Conservation (phyloP, 2,888 invertebrate species). For the Clostera curtula region DNA sequence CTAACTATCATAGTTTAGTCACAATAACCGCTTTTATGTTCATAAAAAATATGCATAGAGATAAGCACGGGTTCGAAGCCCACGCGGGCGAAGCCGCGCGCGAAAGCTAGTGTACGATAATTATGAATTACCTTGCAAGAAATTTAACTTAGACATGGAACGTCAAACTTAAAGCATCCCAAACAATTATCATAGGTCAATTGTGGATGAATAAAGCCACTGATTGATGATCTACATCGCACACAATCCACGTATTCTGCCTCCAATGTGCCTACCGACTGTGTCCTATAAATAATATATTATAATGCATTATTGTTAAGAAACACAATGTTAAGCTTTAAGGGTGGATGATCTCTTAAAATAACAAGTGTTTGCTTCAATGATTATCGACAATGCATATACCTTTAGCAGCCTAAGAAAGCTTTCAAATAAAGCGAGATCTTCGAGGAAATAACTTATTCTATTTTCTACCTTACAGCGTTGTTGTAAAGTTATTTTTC, state of each 20-base stretch:
- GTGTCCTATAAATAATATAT: conserved; percentile 73
- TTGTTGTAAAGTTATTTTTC: conserved; percentile 13
- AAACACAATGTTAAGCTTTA: conserved; percentile 61
- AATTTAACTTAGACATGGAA: conserved; percentile 14
- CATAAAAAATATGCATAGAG: too few relatives aligned
- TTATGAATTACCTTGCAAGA: too few relatives aligned
- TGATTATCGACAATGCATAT: conserved; percentile 71
- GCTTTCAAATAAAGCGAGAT: conserved; percentile 41
- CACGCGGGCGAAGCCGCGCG: too few relatives aligned
- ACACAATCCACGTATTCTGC: conserved; percentile 47
- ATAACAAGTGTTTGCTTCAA: conserved; percentile 76
- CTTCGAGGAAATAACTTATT: conserved; percentile 10
- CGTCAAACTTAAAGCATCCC: conserved; percentile 23
- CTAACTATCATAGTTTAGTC: too few relatives aligned
- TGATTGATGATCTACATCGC: conserved; percentile 55
- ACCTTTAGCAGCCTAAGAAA: conserved; percentile 71
- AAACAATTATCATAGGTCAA: conserved; percentile 42
- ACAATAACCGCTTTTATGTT: too few relatives aligned
- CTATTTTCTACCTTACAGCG: accelerated
- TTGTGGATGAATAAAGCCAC: conserved; percentile 48
- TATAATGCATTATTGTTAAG: conserved; percentile 70
- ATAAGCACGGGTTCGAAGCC: too few relatives aligned
- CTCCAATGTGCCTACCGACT: conserved; percentile 66
- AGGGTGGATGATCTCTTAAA: conserved; percentile 75
- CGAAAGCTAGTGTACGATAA: too few relatives aligned